These are phyloP conservation scores for Ormia ochracea DNA, from an alignment of 2,888 invertebrate genomes.

Conservation along the genomic window DNA sequence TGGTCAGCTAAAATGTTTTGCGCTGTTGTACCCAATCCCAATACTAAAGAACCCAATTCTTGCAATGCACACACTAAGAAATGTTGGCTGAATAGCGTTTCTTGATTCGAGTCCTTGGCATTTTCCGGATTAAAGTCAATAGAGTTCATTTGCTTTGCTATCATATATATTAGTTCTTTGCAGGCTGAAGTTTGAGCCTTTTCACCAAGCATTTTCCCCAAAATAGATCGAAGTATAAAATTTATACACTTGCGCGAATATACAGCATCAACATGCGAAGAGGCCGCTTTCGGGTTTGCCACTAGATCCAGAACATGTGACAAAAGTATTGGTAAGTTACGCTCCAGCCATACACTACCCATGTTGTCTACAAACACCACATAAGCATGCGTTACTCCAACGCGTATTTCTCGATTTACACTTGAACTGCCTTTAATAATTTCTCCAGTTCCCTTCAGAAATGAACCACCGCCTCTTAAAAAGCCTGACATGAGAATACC, in stretches of 20 bases:
- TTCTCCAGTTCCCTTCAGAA: slow-evolving; percentile 94
- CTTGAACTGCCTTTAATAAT: slow-evolving; percentile 96
- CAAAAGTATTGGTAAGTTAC: slow-evolving; percentile 90
- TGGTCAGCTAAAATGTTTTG: slow-evolving; percentile 93
- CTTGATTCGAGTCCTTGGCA: slow-evolving; percentile 93
- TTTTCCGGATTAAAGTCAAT: slow-evolving; percentile 95
- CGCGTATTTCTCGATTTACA: slow-evolving; percentile 95
- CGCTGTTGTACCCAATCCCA: slow-evolving; percentile 95
- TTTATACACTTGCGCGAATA: slow-evolving; percentile 98
- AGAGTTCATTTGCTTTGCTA: slow-evolving; percentile 96
- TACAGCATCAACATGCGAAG: slow-evolving; percentile 97
- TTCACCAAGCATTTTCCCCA: slow-evolving; percentile 96
- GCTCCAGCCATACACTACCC: slow-evolving; percentile 96
- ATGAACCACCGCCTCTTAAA: slow-evolving; percentile 93
- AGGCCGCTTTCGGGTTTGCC: slow-evolving; percentile 95
- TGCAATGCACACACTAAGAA: slow-evolving; percentile 92
- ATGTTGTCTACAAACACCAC: slow-evolving; percentile 95
- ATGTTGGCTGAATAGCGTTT: slow-evolving; percentile 93
- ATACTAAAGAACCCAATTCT: slow-evolving; percentile 92
- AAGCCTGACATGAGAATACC: slow-evolving; percentile 95
- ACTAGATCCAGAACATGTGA: slow-evolving; percentile 94
- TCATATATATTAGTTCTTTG: slow-evolving; percentile 93
- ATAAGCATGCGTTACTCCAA: slow-evolving; percentile 98
- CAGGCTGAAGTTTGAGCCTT: slow-evolving; percentile 97
- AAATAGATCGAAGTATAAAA: slow-evolving; percentile 92